Base-by-base conservation (phyloP, 2,797 vertebrate genomes). In the Cichlasoma orientale region DNA sequence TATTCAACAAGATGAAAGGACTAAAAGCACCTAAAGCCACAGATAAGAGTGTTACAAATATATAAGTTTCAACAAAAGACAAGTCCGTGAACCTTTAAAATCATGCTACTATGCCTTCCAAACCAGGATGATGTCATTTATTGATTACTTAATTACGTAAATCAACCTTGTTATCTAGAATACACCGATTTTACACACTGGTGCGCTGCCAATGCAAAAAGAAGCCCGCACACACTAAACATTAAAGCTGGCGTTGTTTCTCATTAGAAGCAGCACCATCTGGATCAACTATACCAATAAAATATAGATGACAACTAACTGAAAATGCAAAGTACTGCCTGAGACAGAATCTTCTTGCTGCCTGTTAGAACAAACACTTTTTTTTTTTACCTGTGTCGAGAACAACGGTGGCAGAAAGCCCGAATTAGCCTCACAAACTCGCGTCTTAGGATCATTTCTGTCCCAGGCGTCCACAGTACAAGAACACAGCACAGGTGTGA, bases 361-460 rank as follows among this genome's bases (percentile, higher is more conserved):
- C 38, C 41, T 19, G 41, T 29, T 29, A 41, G 2, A 66, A 66
- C 7, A 29, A 0, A 1, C 41, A 4, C 23, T 50, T 11, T 63
- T 25, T 44, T 7, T 12, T 4, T 50, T 68, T 68, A 68, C 63
- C 63, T 68, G 63, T 4, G 0, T 68, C 0, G 41, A 50, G 63
- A n/a, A 50, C 18, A 29, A 68, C 7, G 25, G 19, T 68, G 25
- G 25, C 63, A 5, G 4, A 71, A 79, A 58, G 21, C 29, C 23
- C 18, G 21, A 52, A 80, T 21, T 9, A 63, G 55, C 23, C 47
- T 82, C 25, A 38, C 31, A 18, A 86, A 86, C 63, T 13, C 8
- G 25, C 0, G 13, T 57, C 56, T 74, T 18, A 12, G 54, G 18
- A 23, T 57, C 79, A 82, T 88, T 55, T 74, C n/a, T 50, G 7